Percentiles rank a stretch among this genome's conserved stretches.
phyloP scores from a whole-genome alignment of 2,888 invertebrate genomes.

The Podotricha telesiphe region DNA sequence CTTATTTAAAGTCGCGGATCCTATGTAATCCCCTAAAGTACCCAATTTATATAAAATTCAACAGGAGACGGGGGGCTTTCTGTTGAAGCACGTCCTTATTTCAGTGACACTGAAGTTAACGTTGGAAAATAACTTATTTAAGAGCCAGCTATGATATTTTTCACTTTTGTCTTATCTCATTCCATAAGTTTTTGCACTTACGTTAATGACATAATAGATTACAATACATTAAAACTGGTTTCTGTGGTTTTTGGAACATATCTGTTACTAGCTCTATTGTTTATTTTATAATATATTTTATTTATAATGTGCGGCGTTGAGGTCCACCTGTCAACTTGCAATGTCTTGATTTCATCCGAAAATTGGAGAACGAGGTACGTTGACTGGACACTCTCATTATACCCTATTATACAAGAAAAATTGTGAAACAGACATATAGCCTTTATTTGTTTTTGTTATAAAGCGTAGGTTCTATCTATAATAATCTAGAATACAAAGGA shows the following conservation, averaged over 20 bases:
- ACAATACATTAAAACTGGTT: neutral
- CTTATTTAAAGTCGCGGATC: conserved; percentile 17
- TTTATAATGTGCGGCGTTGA: too few relatives aligned
- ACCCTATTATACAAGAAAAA: too few relatives aligned
- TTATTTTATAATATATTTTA: too few relatives aligned
- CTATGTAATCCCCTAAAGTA: conserved; percentile 23
- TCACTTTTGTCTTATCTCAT: conserved; percentile 8
- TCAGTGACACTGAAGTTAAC: conserved; percentile 23
- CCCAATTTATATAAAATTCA: conserved; percentile 26
- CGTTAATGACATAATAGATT: neutral
- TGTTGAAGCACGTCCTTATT: conserved; percentile 21
- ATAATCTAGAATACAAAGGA: too few relatives aligned
- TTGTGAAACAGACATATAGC: too few relatives aligned
- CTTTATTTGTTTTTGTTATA: too few relatives aligned
- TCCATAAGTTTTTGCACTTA: neutral
- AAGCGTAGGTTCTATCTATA: too few relatives aligned
- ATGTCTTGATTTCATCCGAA: too few relatives aligned
- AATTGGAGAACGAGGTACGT: too few relatives aligned
- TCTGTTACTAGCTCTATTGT: too few relatives aligned
- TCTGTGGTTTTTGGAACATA: neutral
- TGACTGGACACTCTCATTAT: too few relatives aligned
- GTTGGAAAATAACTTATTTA: conserved; percentile 29
- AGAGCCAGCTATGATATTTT: conserved; percentile 23
- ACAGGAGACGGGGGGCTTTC: conserved; percentile 15
- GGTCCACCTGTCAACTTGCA: too few relatives aligned